Conservation (phyloP, 53 echinoderm and acorn worm species). For the Temnopleurus reevesii region DNA sequence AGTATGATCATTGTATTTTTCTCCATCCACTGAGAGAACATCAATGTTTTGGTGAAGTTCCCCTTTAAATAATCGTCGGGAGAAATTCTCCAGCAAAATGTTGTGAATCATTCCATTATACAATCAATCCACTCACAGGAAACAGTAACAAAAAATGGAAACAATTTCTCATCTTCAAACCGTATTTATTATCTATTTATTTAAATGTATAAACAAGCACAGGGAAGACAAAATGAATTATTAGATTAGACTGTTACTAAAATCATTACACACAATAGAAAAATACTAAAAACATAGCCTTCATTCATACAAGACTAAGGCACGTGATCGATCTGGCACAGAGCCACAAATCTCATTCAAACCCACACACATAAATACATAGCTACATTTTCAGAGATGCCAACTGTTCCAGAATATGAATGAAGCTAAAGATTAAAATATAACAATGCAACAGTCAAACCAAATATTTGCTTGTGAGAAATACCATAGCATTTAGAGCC, state of each 20-base stretch:
- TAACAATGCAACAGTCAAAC: not conserved
- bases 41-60: too few relatives aligned
- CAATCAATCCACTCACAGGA: not conserved
- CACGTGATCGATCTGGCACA: not conserved
- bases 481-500: not conserved
- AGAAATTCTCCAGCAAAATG: too few relatives aligned
- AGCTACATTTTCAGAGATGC: not conserved
- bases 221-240: not conserved
- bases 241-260: not conserved
- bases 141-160: not conserved
- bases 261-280: constrained; percentile 5
- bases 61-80: too few relatives aligned
- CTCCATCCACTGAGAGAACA: not conserved
- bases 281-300: not conserved
- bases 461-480: not conserved
- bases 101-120: not conserved
- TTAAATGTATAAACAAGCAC: constrained; percentile 14
- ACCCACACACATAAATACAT: not conserved
- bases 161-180: not conserved
- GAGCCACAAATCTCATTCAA: not conserved
- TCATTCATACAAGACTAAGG: not conserved
- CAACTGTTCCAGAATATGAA: not conserved
- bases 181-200: constrained; percentile 24
- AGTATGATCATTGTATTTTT: not conserved
- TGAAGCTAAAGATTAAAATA: not conserved